phyloP scores from a whole-genome alignment of 2,113 vertebrate genomes.

The Oceanites oceanicus region DNA sequence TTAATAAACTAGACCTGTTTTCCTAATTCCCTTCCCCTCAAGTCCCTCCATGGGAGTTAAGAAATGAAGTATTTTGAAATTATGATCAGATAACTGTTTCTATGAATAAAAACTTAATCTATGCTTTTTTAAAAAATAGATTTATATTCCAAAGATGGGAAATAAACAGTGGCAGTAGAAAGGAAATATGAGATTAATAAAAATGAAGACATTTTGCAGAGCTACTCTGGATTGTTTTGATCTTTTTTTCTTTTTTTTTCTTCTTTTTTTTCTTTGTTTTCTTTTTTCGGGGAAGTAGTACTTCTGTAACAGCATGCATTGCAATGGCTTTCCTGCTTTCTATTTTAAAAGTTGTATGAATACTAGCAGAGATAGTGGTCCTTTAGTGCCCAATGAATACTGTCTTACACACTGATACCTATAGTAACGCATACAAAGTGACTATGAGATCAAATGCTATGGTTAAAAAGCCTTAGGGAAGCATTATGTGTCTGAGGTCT shows the following conservation, averaged over 20 bases:
- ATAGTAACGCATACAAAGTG: not conserved
- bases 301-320: not conserved
- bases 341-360: not conserved
- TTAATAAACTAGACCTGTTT: slow-evolving; percentile 54
- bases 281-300: not conserved
- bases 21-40: slow-evolving; percentile 36
- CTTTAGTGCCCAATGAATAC: not conserved
- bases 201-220: slow-evolving; percentile 31
- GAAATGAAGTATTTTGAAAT: slow-evolving; percentile 29
- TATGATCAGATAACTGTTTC: slow-evolving; percentile 24
- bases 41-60: slow-evolving; percentile 25
- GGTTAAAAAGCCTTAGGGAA: slow-evolving; percentile 77
- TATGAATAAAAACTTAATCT: slow-evolving; percentile 1
- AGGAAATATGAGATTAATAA: slow-evolving; percentile 34
- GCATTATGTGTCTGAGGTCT: slow-evolving; percentile 82
- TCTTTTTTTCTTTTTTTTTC: not conserved
- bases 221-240: slow-evolving; percentile 8
- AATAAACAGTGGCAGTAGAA: slow-evolving; percentile 30
- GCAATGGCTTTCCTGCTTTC: not conserved
- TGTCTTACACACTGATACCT: slow-evolving; percentile 40
- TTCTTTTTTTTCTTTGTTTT: not conserved
- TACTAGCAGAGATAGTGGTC: not conserved
- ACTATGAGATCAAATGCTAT: slow-evolving; percentile 68
- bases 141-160: slow-evolving; percentile 17
- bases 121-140: not conserved